Evolutionary conservation across 2,113 vertebrate species (phyloP).

Genomic region (Dipodomys spectabilis): DNA sequence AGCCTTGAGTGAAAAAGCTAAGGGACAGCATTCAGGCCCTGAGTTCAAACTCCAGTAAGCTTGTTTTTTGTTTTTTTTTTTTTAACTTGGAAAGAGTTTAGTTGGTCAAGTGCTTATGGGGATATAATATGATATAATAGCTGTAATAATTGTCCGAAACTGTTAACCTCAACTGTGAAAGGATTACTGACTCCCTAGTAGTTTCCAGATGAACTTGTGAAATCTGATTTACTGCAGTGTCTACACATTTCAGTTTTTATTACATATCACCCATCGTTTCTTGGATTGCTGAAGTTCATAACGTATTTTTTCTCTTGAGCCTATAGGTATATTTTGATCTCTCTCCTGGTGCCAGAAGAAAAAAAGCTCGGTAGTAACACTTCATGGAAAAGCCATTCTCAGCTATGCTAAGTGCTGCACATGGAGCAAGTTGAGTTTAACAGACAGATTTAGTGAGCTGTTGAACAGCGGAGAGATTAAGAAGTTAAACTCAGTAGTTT

Average conservation of each 20-base stretch:
- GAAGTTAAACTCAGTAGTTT: slow-evolving; percentile 49
- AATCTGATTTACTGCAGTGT: not conserved
- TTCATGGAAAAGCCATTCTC: slow-evolving; percentile 33
- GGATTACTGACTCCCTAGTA: not conserved
- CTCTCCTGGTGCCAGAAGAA: slow-evolving; percentile 52
- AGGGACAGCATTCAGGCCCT: no score
- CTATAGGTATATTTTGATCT: slow-evolving; percentile 47
- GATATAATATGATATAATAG: not conserved
- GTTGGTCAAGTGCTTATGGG: not conserved
- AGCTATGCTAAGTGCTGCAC: not conserved
- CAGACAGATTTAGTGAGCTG: slow-evolving; percentile 55
- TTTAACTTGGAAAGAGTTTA: not conserved
- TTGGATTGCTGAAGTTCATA: slow-evolving; percentile 8
- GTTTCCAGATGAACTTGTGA: slow-evolving; percentile 39
- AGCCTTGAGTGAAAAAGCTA: no score
- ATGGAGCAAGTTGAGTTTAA: not conserved
- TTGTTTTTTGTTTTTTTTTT: no score
- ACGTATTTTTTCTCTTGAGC: slow-evolving; percentile 39
- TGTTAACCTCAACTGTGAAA: not conserved
- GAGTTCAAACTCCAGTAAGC: no score
- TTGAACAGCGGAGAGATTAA: slow-evolving; percentile 46
- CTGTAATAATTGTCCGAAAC: not conserved
- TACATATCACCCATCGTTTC: not conserved
- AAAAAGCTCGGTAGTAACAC: not conserved
- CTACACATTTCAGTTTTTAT: not conserved